A percentile compares a stretch with the other conserved stretches of the same genome.
Evolutionary conservation across 2,113 vertebrate species (phyloP).

Genomic region (Elaphurus davidianus): DNA sequence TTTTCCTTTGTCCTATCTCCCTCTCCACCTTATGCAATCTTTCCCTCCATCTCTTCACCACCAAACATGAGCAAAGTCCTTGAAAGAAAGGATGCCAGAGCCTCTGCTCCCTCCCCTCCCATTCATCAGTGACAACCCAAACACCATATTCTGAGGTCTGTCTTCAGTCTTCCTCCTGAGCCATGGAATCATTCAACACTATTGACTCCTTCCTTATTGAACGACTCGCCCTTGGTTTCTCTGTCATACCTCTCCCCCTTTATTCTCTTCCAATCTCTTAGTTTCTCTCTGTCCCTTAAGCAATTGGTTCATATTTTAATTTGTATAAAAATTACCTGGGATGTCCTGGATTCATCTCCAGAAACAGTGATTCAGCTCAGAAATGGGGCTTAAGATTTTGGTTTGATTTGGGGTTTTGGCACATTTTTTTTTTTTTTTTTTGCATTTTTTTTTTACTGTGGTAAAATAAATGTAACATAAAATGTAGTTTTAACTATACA

Average conservation of each 20-base stretch:
- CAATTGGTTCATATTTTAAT: neutral
- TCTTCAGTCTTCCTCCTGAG: neutral
- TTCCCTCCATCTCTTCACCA: neutral
- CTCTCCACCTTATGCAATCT: neutral
- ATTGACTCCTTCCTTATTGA: neutral
- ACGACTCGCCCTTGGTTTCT: neutral
- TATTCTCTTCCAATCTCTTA: neutral
- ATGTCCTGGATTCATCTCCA: neutral
- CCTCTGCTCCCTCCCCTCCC: neutral
- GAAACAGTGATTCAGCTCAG: neutral
- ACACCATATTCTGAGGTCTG: neutral
- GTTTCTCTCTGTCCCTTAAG: neutral
- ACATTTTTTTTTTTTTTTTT: neutral
- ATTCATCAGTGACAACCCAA: neutral
- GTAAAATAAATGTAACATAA: neutral
- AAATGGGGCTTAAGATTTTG: neutral
- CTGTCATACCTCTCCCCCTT: neutral
- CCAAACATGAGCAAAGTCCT: neutral
- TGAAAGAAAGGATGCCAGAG: neutral
- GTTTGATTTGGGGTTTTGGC: neutral
- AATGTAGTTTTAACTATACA: neutral
- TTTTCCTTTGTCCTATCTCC: neutral
- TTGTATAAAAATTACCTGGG: neutral
- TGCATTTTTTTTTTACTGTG: neutral
- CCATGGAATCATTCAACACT: neutral